Conservation (phyloP, 2,797 vertebrate species). For the Luscinia megarhynchos region DNA sequence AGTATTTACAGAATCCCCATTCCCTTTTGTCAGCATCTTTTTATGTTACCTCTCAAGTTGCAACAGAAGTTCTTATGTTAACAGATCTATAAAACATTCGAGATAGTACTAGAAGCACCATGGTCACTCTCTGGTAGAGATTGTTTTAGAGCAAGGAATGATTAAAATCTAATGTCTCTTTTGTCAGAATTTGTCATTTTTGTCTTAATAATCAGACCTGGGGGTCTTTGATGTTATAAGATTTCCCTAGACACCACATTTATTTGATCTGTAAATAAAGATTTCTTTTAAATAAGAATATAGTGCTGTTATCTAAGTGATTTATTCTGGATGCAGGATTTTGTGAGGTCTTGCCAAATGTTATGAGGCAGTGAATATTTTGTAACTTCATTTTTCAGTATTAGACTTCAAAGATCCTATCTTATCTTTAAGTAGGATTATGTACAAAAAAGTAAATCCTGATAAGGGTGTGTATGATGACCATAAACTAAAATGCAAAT, state of each 20-base stretch:
- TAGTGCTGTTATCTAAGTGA: not conserved
- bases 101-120: not conserved
- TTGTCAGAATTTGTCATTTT: not conserved
- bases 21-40: not conserved
- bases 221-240: not conserved
- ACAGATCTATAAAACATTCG: not conserved
- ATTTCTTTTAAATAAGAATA: not conserved
- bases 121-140: not conserved
- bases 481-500: not conserved
- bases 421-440: not conserved
- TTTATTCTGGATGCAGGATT: not conserved
- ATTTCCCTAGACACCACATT: not conserved
- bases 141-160: not conserved
- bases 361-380: not conserved
- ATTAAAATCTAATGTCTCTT: not conserved
- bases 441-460: not conserved
- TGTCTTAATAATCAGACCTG: not conserved
- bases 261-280: not conserved
- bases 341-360: not conserved
- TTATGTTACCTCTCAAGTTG: not conserved
- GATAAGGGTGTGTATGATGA: not conserved
- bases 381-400: not conserved
- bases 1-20: not conserved
- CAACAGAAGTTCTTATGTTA: not conserved
- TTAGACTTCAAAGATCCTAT: not conserved